Evolutionary conservation across 2,113 vertebrate genomes (phyloP).

Genomic region (Forbesichthys agassizii): DNA sequence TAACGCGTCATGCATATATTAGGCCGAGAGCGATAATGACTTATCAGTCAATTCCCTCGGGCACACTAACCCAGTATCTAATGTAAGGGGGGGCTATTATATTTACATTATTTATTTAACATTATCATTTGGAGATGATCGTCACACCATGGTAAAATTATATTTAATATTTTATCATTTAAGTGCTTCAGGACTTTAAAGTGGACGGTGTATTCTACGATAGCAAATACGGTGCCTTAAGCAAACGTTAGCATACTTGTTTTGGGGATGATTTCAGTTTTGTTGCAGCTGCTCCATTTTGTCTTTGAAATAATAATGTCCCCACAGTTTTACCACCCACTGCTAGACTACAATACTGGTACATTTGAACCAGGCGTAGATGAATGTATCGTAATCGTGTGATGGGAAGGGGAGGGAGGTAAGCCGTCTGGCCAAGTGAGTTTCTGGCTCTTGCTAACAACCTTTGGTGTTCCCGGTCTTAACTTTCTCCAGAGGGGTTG

Average conservation of each 20-base stretch:
- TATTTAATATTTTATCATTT: not conserved
- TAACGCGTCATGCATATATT: conserved; percentile 49
- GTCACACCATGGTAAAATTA: not conserved
- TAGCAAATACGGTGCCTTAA: too few species aligned
- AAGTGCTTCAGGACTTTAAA: not conserved
- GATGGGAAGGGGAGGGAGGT: conserved; percentile 7
- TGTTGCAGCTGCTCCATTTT: too few species aligned
- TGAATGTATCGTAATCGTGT: not conserved
- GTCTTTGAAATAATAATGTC: too few species aligned
- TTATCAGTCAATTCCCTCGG: not conserved
- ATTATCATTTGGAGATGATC: too few species aligned
- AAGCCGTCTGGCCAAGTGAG: not conserved
- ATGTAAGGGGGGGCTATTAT: too few species aligned
- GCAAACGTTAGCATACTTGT: too few species aligned
- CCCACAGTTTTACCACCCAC: not conserved
- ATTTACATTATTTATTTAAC: too few species aligned
- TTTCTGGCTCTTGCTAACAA: not conserved
- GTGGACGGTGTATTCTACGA: too few species aligned
- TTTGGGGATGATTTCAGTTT: too few species aligned
- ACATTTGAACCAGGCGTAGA: not conserved
- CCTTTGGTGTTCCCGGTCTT: not conserved
- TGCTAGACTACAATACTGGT: not conserved
- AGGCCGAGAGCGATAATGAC: conserved; percentile 26
- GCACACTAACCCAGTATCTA: not conserved
- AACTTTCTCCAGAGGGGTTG: conserved; percentile 42